Percentiles rank a stretch among this genome's conserved stretches.
Conservation (phyloP, 2,888 invertebrate species). For the Tubulanus polymorphus region DNA sequence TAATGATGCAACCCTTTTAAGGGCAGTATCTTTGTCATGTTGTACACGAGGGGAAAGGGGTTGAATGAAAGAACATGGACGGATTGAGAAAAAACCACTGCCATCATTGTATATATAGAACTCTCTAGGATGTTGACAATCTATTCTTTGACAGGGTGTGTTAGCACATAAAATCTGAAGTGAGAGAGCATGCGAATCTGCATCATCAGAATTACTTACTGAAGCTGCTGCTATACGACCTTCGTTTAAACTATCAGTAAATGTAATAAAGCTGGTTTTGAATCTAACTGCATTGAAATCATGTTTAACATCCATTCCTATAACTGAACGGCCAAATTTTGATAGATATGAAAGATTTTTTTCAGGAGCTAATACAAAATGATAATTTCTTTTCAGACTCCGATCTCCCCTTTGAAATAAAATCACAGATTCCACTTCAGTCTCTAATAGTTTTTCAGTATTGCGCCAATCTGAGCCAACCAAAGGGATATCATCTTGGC, state of each 20-base stretch:
- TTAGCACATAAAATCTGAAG: slow-evolving; percentile 4
- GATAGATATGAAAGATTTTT: neutral
- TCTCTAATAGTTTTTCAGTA: slow-evolving; percentile 8
- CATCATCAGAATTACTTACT: slow-evolving; percentile 4
- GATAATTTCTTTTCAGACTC: slow-evolving; percentile 4
- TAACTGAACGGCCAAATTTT: slow-evolving; percentile 6
- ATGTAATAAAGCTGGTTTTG: neutral
- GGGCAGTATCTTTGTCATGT: slow-evolving; percentile 8
- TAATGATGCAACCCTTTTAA: slow-evolving; percentile 1
- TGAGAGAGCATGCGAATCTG: neutral
- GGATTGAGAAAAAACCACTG: slow-evolving; percentile 7
- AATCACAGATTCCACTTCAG: neutral
- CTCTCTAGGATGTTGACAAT: slow-evolving; percentile 1
- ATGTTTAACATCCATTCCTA: slow-evolving; percentile 5
- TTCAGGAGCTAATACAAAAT: slow-evolving; percentile 3
- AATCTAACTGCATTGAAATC: slow-evolving; percentile 3
- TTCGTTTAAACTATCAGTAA: slow-evolving; percentile 4
- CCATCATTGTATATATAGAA: slow-evolving; percentile 6
- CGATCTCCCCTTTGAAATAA: slow-evolving; percentile 8
- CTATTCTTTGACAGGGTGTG: neutral
- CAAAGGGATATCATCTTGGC: slow-evolving; percentile 1
- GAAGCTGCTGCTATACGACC: neutral
- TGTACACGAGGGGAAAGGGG: slow-evolving; percentile 5
- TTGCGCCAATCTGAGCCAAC: slow-evolving; percentile 8
- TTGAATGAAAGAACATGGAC: neutral